phyloP scores from a whole-genome alignment of 35 echinoderm and acorn worm species.

The Eucidaris tribuloides region DNA sequence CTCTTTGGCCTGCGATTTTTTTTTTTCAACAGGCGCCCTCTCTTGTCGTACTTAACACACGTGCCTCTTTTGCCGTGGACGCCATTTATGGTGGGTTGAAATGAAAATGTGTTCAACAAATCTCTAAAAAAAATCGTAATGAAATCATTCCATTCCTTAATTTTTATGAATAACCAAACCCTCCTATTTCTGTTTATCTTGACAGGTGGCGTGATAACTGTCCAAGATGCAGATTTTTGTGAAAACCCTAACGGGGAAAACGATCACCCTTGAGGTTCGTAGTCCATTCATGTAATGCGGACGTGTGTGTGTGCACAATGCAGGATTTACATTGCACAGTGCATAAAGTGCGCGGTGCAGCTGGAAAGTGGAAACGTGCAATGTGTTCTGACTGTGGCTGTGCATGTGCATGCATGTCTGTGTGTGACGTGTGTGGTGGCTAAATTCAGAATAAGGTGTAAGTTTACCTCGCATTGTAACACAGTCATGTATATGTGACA shows the following conservation, averaged over 20 bases:
- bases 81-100: background rate
- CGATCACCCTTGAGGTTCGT: constrained; percentile 83
- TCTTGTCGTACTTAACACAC: background rate
- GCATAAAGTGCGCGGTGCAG: background rate
- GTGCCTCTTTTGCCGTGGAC: background rate
- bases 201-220: constrained; percentile 13
- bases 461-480: no score
- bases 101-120: background rate
- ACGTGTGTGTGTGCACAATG: background rate
- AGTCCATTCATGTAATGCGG: background rate
- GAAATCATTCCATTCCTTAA: background rate
- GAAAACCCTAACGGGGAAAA: constrained; percentile 91
- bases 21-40: no score
- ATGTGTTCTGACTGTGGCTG: background rate
- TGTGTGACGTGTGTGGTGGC: no score
- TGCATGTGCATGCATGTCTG: no score
- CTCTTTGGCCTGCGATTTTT: no score
- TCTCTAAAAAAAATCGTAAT: background rate
- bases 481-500: no score
- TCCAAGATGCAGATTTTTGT: constrained; percentile 92
- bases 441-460: background rate
- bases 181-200: background rate
- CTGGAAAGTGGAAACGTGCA: background rate
- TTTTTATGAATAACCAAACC: background rate
- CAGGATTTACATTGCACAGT: no score